phyloP scores from a whole-genome alignment of 2,888 invertebrate species.

The Amblyjoppa proteus region DNA sequence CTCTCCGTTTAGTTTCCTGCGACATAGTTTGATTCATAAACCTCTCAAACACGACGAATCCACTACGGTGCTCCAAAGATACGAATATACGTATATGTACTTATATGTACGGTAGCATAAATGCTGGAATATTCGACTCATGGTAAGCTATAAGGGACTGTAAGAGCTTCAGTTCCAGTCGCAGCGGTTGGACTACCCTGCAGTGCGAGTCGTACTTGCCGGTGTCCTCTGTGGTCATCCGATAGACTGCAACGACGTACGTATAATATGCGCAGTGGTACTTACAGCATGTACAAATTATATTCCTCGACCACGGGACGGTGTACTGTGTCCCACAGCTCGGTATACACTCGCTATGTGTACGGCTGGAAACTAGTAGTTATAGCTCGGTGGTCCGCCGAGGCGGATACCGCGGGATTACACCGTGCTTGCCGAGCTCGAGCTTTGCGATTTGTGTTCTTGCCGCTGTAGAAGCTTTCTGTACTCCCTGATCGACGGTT shows the following conservation, averaged over 20 bases:
- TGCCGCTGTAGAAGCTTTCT: slow-evolving; percentile 60
- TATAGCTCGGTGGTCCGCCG: slow-evolving; percentile 27
- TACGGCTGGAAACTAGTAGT: slow-evolving; percentile 21
- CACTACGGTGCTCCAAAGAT: neutral
- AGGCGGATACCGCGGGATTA: slow-evolving; percentile 44
- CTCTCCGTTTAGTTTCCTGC: neutral
- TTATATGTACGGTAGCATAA: slow-evolving; percentile 3
- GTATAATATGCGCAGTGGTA: slow-evolving; percentile 24
- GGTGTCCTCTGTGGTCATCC: slow-evolving; percentile 50
- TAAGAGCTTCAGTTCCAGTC: slow-evolving; percentile 21
- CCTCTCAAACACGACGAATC: neutral
- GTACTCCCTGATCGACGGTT: slow-evolving; percentile 27
- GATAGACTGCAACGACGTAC: slow-evolving; percentile 31
- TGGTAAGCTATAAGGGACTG: slow-evolving; percentile 20
- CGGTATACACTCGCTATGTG: slow-evolving; percentile 23
- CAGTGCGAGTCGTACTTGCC: slow-evolving; percentile 14
- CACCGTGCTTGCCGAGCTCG: slow-evolving; percentile 35
- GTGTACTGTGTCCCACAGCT: slow-evolving; percentile 47
- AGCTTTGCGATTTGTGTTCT: slow-evolving; percentile 57
- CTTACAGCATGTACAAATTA: slow-evolving; percentile 59
- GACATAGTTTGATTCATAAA: neutral
- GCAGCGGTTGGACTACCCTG: slow-evolving; percentile 12
- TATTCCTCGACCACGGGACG: slow-evolving; percentile 52
- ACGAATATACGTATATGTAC: neutral
- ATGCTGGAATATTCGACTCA: slow-evolving; percentile 39